Percentiles rank a stretch among this genome's conserved stretches.
These are phyloP conservation scores for Drosophila rufa DNA, from an alignment of 1,140 invertebrate genomes.

Conservation along the genomic window DNA sequence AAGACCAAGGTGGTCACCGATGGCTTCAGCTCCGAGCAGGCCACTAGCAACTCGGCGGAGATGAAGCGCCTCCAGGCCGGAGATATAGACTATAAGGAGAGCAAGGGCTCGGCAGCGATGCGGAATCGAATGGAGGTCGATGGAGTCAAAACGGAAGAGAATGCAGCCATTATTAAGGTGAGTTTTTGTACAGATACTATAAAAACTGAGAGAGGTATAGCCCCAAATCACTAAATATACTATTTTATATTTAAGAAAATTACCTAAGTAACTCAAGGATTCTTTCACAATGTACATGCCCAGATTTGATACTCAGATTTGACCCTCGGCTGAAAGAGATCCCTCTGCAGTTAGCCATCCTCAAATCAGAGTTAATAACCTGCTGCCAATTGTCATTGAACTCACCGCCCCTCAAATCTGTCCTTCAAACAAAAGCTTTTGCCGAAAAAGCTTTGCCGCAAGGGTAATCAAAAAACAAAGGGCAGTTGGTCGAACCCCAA, in stretches of 20 bases:
- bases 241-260: not conserved
- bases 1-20: slow-evolving; percentile 93
- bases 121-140: slow-evolving; percentile 90
- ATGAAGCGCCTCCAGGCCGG: slow-evolving; percentile 91
- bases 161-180: slow-evolving; percentile 90
- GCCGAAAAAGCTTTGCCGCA: slow-evolving; percentile 14
- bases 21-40: slow-evolving; percentile 92
- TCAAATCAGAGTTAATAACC: slow-evolving; percentile 38
- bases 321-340: no score
- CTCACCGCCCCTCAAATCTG: slow-evolving; percentile 19
- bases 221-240: not conserved
- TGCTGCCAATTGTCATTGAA: slow-evolving; percentile 25
- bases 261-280: not conserved
- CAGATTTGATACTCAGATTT: no score
- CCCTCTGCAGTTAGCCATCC: no score
- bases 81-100: slow-evolving; percentile 92
- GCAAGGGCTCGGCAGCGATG: slow-evolving; percentile 87
- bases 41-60: slow-evolving; percentile 90
- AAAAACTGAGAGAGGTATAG: not conserved
- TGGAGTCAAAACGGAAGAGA: slow-evolving; percentile 91
- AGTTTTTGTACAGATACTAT: slow-evolving; percentile 50
- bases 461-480: slow-evolving; percentile 1
- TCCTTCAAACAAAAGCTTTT: slow-evolving; percentile 1
- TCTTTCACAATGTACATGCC: no score
- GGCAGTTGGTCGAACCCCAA: slow-evolving; percentile 6